Percentiles rank a stretch among this genome's conserved stretches.
These are phyloP conservation scores for Drosophila conformis DNA, from an alignment of 2,888 invertebrate species.

Conservation along the genomic window DNA sequence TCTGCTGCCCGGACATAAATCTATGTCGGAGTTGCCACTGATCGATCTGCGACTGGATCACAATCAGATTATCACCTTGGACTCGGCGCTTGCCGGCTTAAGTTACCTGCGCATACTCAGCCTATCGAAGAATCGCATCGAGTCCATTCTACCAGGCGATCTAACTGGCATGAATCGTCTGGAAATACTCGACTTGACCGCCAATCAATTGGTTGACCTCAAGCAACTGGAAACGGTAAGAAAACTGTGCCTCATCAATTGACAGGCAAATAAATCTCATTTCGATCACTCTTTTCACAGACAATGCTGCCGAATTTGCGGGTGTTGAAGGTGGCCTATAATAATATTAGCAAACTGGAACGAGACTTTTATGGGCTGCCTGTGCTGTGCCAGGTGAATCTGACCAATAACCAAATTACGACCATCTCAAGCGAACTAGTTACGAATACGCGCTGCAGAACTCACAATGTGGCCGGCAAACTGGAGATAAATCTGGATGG, in stretches of 20 bases:
- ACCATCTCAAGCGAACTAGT: conserved; percentile 91
- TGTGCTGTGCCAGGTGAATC: conserved; percentile 91
- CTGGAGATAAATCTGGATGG: conserved; percentile 92
- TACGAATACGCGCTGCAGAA: conserved; percentile 91
- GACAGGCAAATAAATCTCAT: neutral
- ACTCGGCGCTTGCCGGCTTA: conserved; percentile 91
- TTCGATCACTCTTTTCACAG: conserved; percentile 84
- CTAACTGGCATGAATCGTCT: conserved; percentile 91
- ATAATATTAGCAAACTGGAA: conserved; percentile 90
- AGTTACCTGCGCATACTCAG: conserved; percentile 90
- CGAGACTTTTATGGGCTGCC: conserved; percentile 94
- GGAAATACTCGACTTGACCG: conserved; percentile 90
- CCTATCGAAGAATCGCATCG: conserved; percentile 91
- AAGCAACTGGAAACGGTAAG: conserved; percentile 93
- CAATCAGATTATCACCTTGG: conserved; percentile 89
- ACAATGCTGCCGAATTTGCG: conserved; percentile 91
- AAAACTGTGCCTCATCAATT: neutral
- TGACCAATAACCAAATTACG: conserved; percentile 91
- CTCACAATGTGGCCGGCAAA: conserved; percentile 90
- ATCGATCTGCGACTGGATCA: conserved; percentile 90
- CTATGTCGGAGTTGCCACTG: conserved; percentile 91
- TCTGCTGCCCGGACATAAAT: conserved; percentile 90
- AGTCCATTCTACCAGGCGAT: conserved; percentile 91
- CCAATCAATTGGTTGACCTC: conserved; percentile 91
- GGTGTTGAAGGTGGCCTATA: conserved; percentile 91